phyloP scores from a whole-genome alignment of 2,113 vertebrate genomes.

The Marmota monax region DNA sequence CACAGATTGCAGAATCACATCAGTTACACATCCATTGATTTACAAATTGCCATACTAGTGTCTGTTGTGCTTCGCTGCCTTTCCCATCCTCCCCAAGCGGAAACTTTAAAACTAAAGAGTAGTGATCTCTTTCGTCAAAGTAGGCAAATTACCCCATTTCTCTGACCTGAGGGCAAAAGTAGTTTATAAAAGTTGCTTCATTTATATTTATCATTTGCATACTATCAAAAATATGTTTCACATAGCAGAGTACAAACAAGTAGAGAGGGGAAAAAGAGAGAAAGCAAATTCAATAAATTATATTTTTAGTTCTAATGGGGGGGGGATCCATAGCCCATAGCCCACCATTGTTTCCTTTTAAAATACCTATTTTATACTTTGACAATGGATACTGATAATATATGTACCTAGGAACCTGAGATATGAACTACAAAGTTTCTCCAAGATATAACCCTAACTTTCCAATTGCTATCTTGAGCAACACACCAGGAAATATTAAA shows the following conservation, averaged over 20 bases:
- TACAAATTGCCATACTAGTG: no score
- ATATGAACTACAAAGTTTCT: background rate
- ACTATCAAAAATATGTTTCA: conserved; percentile 28
- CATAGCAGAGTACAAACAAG: background rate
- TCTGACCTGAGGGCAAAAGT: background rate
- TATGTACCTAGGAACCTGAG: background rate
- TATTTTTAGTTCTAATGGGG: background rate
- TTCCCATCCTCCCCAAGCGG: no score
- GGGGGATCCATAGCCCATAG: no score
- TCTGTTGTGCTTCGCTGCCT: no score
- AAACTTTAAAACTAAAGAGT: conserved; percentile 47
- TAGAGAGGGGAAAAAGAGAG: background rate
- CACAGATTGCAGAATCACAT: no score
- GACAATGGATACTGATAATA: conserved; percentile 2
- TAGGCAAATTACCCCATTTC: background rate
- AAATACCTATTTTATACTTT: conserved; percentile 21
- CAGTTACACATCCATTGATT: no score
- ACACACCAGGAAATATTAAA: background rate
- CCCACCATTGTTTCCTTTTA: background rate
- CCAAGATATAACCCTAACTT: background rate
- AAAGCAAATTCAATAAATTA: conserved; percentile 10
- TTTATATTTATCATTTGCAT: background rate
- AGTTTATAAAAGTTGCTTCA: background rate
- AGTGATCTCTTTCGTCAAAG: conserved; percentile 35
- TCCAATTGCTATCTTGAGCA: background rate